phyloP scores from a whole-genome alignment of 2,888 invertebrate species.

The Zygothrica quintamaculata region DNA sequence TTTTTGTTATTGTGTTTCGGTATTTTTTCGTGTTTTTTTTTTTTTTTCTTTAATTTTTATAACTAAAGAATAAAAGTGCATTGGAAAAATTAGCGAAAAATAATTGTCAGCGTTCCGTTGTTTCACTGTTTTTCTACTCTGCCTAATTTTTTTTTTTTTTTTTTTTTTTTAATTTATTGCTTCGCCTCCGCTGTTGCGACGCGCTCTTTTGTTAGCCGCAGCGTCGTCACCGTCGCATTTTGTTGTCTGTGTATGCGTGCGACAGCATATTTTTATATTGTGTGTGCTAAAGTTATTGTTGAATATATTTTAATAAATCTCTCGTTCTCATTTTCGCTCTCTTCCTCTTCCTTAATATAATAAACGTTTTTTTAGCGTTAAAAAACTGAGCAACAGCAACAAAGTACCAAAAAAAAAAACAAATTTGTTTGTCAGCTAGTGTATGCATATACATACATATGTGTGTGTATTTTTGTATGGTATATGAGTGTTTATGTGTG shows the following conservation, averaged over 20 bases:
- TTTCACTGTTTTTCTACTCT: slow-evolving; percentile 22
- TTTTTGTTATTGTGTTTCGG: slow-evolving; percentile 59
- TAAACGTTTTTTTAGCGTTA: slow-evolving; percentile 41
- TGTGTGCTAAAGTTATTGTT: slow-evolving; percentile 56
- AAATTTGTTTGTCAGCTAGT: slow-evolving; percentile 39
- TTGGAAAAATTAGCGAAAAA: slow-evolving; percentile 26
- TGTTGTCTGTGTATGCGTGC: slow-evolving; percentile 49
- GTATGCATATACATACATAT: slow-evolving; percentile 19
- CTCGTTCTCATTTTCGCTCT: slow-evolving; percentile 7
- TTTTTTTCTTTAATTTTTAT: slow-evolving; percentile 15
- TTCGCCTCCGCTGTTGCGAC: slow-evolving; percentile 53
- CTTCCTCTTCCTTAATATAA: slow-evolving; percentile 13
- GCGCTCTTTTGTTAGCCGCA: slow-evolving; percentile 66
- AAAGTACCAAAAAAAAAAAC: slow-evolving; percentile 37
- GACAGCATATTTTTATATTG: slow-evolving; percentile 32
- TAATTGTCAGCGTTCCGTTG: slow-evolving; percentile 26
- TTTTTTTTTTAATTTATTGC: slow-evolving; percentile 25
- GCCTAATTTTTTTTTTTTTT: slow-evolving; percentile 35
- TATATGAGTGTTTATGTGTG: slow-evolving; percentile 29
- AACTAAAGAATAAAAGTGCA: slow-evolving; percentile 36
- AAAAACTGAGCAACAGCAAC: slow-evolving; percentile 38
- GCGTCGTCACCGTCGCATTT: slow-evolving; percentile 37
- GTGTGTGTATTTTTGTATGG: slow-evolving; percentile 18
- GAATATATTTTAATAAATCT: slow-evolving; percentile 47
- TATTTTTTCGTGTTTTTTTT: slow-evolving; percentile 26